These are phyloP conservation scores for Pelobates cultripes DNA, from an alignment of 2,797 vertebrate species.

Conservation along the genomic window DNA sequence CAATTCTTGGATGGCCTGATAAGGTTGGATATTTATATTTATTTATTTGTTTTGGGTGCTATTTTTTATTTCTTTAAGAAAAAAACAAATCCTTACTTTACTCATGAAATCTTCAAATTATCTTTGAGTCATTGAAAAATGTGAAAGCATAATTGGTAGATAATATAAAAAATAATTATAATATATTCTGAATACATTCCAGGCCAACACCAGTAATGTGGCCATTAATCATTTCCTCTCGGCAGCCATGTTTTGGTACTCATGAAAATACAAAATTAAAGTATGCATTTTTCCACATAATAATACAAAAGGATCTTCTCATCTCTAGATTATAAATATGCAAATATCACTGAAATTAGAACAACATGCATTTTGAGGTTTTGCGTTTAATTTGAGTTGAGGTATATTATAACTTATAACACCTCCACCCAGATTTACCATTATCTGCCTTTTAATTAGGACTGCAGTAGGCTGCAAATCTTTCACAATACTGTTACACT, in stretches of 20 bases:
- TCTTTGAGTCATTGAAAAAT: constrained; percentile 36
- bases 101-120: constrained; percentile 41
- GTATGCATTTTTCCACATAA: constrained; percentile 48
- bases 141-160: constrained; percentile 52
- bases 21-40: no score
- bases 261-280: constrained; percentile 49
- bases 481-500: no score
- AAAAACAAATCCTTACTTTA: constrained; percentile 46
- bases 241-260: constrained; percentile 40
- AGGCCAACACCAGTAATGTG: constrained; percentile 47
- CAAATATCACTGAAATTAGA: constrained; percentile 33
- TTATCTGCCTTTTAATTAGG: no score
- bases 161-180: constrained; percentile 52
- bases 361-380: constrained; percentile 1
- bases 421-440: no score
- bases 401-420: no score
- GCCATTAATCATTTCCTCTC: constrained; percentile 50
- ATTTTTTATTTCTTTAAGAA: not conserved
- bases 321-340: constrained; percentile 44
- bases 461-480: no score
- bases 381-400: no score
- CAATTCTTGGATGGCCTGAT: no score
- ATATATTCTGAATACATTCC: constrained; percentile 50
- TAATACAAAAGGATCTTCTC: constrained; percentile 44
- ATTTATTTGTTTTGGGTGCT: no score